A percentile compares a stretch with the other conserved stretches of the same genome.
phyloP scores from a whole-genome alignment of 2,888 invertebrate species.

The Nezara viridula region DNA sequence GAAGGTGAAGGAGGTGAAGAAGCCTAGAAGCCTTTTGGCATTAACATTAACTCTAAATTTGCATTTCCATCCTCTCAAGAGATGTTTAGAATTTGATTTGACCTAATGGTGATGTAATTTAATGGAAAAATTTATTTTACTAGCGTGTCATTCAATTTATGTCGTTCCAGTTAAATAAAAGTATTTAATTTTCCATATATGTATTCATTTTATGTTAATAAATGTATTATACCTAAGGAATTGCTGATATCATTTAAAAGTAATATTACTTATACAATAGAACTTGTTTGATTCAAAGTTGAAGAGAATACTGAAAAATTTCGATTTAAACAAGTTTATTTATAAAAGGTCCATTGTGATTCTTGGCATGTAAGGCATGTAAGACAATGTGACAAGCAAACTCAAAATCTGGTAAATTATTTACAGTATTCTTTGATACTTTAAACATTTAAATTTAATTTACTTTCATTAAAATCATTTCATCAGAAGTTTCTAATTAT shows the following conservation, averaged over 20 bases:
- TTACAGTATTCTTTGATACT: background rate
- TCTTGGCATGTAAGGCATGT: no score
- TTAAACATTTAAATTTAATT: background rate
- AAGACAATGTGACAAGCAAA: no score
- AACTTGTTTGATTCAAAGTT: no score
- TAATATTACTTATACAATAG: background rate
- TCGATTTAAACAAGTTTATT: no score
- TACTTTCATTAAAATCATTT: background rate
- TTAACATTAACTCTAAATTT: conserved; percentile 48
- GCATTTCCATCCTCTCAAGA: background rate
- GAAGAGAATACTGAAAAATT: no score
- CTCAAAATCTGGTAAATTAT: no score
- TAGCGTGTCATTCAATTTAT: background rate
- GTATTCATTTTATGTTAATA: background rate
- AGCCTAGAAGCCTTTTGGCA: conserved; percentile 71
- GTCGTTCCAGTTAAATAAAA: conserved; percentile 43
- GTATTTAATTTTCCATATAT: background rate
- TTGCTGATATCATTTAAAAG: background rate
- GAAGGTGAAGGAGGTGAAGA: conserved; percentile 87
- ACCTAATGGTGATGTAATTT: conserved; percentile 22
- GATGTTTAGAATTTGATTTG: conserved; percentile 8
- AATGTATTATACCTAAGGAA: background rate
- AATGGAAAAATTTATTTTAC: conserved; percentile 33
- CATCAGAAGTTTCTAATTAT: background rate
- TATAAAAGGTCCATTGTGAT: no score